phyloP scores from a whole-genome alignment of 2,113 vertebrate genomes.

The Rhizomys pruinosus region DNA sequence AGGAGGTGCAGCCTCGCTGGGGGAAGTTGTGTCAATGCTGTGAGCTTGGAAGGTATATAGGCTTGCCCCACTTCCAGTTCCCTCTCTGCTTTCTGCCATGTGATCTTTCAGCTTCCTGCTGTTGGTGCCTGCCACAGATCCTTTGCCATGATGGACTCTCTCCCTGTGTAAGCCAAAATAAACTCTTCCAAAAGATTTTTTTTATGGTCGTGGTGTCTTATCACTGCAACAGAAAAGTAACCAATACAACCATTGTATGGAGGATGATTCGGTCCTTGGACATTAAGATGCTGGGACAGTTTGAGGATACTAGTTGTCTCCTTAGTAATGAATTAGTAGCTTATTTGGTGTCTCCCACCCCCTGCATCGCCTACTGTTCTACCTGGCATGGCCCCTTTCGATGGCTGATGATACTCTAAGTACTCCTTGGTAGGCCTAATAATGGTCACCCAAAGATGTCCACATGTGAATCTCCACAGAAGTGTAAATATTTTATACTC shows the following conservation, averaged over 20 bases:
- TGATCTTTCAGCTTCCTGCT: too few species aligned
- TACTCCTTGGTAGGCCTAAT: background rate
- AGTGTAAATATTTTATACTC: background rate
- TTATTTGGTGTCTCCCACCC: background rate
- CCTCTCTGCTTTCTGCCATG: too few species aligned
- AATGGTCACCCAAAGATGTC: background rate
- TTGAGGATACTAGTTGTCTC: background rate
- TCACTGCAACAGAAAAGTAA: too few species aligned
- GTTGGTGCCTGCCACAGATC: too few species aligned
- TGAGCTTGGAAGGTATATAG: too few species aligned
- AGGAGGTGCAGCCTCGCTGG: too few species aligned
- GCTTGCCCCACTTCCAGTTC: too few species aligned
- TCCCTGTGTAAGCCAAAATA: too few species aligned
- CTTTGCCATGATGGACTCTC: too few species aligned
- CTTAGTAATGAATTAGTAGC: background rate
- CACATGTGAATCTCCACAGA: background rate
- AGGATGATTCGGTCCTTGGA: background rate
- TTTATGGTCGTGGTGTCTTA: too few species aligned
- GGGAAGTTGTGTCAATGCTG: too few species aligned
- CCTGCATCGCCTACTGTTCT: background rate
- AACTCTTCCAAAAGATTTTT: too few species aligned
- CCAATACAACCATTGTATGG: background rate
- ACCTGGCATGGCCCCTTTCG: background rate
- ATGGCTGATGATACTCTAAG: background rate
- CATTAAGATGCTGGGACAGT: background rate